phyloP scores from a whole-genome alignment of 2,797 vertebrate genomes.

The Rhincodon typus region DNA sequence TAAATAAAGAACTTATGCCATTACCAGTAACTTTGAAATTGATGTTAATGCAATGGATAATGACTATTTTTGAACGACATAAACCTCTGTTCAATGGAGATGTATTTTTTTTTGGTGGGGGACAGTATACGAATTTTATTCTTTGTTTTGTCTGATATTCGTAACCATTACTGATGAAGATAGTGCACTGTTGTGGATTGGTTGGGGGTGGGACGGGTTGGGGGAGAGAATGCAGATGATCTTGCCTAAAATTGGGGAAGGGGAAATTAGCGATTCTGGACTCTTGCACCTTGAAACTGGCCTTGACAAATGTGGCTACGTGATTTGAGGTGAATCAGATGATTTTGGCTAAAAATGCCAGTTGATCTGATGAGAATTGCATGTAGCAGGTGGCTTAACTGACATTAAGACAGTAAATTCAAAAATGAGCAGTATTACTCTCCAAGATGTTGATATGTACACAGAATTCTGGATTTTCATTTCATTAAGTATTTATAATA shows the following conservation, averaged over 20 bases:
- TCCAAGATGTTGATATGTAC: not conserved
- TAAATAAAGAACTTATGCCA: not conserved
- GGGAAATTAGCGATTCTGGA: not conserved
- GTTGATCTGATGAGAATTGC: not conserved
- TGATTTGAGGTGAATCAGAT: not conserved
- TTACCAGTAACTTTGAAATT: not conserved
- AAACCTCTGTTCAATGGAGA: not conserved
- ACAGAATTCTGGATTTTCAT: slow-evolving; percentile 3
- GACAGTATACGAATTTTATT: not conserved
- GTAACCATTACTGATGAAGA: not conserved
- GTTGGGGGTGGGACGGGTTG: not conserved
- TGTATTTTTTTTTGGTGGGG: not conserved
- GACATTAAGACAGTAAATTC: not conserved
- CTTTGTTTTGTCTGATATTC: not conserved
- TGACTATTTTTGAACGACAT: not conserved
- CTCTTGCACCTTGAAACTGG: not conserved
- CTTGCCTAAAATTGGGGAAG: not conserved
- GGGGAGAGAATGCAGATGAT: not conserved
- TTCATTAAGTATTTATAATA: slow-evolving; percentile 32
- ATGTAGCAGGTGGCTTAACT: not conserved
- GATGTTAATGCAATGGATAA: not conserved
- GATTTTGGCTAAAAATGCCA: not conserved
- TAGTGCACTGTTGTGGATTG: not conserved
- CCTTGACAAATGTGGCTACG: not conserved
- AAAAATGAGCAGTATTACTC: not conserved